Conservation (phyloP, 2,888 invertebrate genomes). For the Notodonta ziczac region DNA sequence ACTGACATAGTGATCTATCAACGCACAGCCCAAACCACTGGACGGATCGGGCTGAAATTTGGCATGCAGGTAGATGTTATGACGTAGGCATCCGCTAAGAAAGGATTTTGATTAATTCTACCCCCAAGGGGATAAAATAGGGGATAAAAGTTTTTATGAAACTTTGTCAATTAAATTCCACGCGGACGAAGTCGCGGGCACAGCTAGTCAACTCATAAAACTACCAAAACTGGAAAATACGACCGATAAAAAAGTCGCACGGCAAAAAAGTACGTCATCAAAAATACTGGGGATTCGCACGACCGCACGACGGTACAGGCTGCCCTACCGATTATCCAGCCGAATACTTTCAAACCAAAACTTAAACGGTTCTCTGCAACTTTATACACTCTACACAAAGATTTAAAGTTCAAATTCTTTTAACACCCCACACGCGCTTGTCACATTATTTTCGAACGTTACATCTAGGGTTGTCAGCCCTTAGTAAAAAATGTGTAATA, state of each 20-base stretch:
- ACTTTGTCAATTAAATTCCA: no score
- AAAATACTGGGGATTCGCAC: slow-evolving; percentile 23
- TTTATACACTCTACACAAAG: background rate
- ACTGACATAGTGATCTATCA: no score
- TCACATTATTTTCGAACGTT: background rate
- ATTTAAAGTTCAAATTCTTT: background rate
- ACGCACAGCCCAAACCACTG: no score
- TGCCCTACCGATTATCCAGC: slow-evolving; percentile 26
- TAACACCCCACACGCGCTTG: background rate
- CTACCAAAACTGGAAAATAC: slow-evolving; percentile 24
- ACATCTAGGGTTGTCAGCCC: slow-evolving; percentile 58
- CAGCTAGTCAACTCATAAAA: slow-evolving; percentile 31
- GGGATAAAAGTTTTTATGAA: no score
- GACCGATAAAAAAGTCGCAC: slow-evolving; percentile 31
- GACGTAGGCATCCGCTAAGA: no score
- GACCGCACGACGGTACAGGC: slow-evolving; percentile 33
- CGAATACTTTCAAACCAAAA: background rate
- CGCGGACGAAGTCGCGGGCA: no score
- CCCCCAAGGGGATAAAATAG: no score
- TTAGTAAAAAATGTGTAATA: slow-evolving; percentile 66
- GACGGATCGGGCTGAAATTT: no score
- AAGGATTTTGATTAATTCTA: no score
- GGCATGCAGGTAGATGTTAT: no score
- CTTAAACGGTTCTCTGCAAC: background rate
- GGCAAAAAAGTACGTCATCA: slow-evolving; percentile 22